phyloP scores from a whole-genome alignment of 2,888 invertebrate species.

The Meiosimyza platycephala region DNA sequence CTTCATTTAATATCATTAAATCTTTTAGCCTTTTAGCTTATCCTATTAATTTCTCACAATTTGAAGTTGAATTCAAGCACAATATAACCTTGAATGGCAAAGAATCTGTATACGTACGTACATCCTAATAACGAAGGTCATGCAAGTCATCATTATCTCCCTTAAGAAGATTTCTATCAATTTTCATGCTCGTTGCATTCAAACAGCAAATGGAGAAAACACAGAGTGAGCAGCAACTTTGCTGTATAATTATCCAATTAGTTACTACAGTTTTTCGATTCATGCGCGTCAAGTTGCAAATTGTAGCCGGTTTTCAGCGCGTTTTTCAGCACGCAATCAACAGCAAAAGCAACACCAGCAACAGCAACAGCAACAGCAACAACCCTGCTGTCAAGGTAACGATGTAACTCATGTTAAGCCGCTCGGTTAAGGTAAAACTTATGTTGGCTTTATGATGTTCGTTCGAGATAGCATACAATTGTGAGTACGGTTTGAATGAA shows the following conservation, averaged over 20 bases:
- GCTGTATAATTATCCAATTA: conserved; percentile 33
- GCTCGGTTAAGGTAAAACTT: neutral
- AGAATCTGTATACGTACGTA: too few species aligned
- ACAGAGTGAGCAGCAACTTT: neutral
- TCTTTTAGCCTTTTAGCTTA: conserved; percentile 5
- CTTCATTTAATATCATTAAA: conserved; percentile 20
- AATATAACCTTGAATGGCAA: conserved; percentile 22
- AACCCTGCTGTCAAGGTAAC: conserved; percentile 20
- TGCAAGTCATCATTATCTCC: conserved; percentile 13
- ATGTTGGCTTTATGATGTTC: conserved; percentile 2
- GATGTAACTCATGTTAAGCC: neutral
- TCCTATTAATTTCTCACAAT: conserved; percentile 18
- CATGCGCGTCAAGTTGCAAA: conserved; percentile 4
- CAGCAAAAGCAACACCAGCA: conserved; percentile 5
- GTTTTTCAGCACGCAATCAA: neutral
- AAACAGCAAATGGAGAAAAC: too few species aligned
- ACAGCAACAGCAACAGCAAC: conserved; percentile 34
- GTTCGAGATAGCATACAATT: neutral
- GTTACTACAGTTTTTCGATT: conserved; percentile 13
- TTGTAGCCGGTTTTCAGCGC: conserved; percentile 7
- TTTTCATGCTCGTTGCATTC: too few species aligned
- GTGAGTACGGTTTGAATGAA: too few species aligned
- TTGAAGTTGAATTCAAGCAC: neutral
- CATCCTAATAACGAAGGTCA: conserved; percentile 30
- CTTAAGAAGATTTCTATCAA: conserved; percentile 2